A percentile compares a stretch with the other conserved stretches of the same genome.
These are phyloP conservation scores for Mesembrinibis cayennensis DNA, from an alignment of 2,113 vertebrate species.

Conservation along the genomic window DNA sequence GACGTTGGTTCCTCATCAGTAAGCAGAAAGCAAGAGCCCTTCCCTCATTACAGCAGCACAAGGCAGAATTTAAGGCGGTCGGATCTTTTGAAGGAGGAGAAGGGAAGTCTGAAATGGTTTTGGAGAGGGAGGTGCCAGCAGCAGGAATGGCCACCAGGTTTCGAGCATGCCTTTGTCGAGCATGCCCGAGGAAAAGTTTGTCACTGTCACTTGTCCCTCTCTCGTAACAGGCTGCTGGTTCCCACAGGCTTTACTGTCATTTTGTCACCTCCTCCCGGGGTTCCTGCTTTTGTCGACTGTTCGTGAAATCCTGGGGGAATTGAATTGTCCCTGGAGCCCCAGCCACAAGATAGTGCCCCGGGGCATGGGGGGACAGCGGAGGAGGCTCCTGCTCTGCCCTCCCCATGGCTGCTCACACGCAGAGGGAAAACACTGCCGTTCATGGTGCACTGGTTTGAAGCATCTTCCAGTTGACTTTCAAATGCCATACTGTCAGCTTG, in stretches of 20 bases:
- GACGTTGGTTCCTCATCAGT: constrained; percentile 21
- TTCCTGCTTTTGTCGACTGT: background rate
- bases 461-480: background rate
- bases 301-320: background rate
- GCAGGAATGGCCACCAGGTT: background rate
- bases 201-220: constrained; percentile 8
- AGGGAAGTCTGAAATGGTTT: background rate
- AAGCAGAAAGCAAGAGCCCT: constrained; percentile 13
- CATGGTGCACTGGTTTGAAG: fast-evolving
- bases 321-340: background rate
- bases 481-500: background rate
- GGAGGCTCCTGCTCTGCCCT: background rate
- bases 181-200: background rate
- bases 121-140: background rate
- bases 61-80: background rate
- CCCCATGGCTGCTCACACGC: background rate
- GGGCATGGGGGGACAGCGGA: background rate
- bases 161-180: background rate
- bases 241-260: background rate
- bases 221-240: background rate
- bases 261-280: constrained; percentile 24
- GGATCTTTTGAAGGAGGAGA: background rate
- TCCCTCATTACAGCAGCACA: background rate
- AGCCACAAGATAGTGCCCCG: background rate
- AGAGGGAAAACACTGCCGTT: background rate